Percentiles rank a stretch among this genome's conserved stretches.
Conservation (phyloP, 2,888 invertebrate genomes). For the Allygus modestus region DNA sequence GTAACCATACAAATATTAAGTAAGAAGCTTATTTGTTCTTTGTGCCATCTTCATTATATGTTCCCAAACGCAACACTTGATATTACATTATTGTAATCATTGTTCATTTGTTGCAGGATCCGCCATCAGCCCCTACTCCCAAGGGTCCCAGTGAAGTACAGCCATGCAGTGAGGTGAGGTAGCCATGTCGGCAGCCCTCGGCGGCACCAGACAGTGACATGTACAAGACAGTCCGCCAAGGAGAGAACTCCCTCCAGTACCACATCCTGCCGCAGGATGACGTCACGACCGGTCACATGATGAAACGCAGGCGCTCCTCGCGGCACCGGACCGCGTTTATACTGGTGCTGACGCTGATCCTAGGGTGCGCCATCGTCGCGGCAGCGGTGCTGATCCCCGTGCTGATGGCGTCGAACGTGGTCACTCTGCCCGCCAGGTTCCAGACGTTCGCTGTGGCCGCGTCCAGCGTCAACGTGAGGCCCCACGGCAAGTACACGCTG, state of each 20-base stretch:
- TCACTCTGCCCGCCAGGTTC: slow-evolving; percentile 72
- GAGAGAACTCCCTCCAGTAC: slow-evolving; percentile 86
- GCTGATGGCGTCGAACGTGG: slow-evolving; percentile 72
- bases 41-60: no score
- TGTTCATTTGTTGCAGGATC: no score
- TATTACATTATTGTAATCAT: no score
- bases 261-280: slow-evolving; percentile 86
- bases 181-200: neutral
- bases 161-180: neutral
- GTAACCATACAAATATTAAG: no score
- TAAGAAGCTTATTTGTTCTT: no score
- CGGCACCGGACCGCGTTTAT: slow-evolving; percentile 71
- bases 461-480: slow-evolving; percentile 67
- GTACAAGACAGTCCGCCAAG: slow-evolving; percentile 87
- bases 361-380: slow-evolving; percentile 71
- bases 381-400: slow-evolving; percentile 72
- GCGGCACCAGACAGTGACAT: slow-evolving; percentile 73
- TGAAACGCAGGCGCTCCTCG: slow-evolving; percentile 65
- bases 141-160: no score
- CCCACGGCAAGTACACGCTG: slow-evolving; percentile 66
- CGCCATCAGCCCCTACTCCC: no score
- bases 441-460: slow-evolving; percentile 70
- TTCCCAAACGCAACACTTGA: no score
- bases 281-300: slow-evolving; percentile 72
- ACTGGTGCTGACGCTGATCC: slow-evolving; percentile 70